Conservation (phyloP, 92 coral and sea anemone species). For the Phenganax stokvisi region DNA sequence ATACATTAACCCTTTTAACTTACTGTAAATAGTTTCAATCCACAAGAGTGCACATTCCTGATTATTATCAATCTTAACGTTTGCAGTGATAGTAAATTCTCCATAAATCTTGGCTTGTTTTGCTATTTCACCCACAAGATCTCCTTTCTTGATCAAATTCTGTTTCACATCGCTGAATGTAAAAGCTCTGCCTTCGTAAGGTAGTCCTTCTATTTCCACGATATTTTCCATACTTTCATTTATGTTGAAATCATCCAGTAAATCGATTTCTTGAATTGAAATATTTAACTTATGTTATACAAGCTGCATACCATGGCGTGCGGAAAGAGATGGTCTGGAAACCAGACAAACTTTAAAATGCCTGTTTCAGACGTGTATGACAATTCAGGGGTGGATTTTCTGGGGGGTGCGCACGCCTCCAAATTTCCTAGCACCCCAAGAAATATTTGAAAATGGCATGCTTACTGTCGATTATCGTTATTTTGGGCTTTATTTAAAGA, state of each 20-base stretch:
- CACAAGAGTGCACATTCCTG: slow-evolving; percentile 59
- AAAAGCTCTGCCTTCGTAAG: slow-evolving; percentile 57
- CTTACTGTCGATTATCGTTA: no score
- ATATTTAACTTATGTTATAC: no score
- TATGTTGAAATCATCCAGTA: slow-evolving; percentile 53
- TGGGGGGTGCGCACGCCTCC: no score
- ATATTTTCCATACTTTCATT: slow-evolving; percentile 43
- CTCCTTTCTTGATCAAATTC: slow-evolving; percentile 38
- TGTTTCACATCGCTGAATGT: slow-evolving; percentile 43
- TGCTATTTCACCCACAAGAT: slow-evolving; percentile 47
- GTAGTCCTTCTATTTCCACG: slow-evolving; percentile 42
- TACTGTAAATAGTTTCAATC: slow-evolving; percentile 49
- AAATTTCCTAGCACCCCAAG: no score
- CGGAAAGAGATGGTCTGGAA: no score
- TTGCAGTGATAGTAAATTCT: slow-evolving; percentile 55
- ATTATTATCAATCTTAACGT: slow-evolving; percentile 49
- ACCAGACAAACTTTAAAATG: no score
- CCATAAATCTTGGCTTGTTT: slow-evolving; percentile 36
- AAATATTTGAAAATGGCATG: no score
- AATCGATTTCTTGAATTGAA: slow-evolving; percentile 48
- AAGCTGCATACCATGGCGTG: no score
- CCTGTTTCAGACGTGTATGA: no score
- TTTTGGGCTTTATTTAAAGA: no score
- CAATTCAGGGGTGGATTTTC: no score
- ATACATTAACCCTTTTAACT: neutral